Evolutionary conservation across 1,140 invertebrate genomes (phyloP).

Genomic region (Drosophila rufa): DNA sequence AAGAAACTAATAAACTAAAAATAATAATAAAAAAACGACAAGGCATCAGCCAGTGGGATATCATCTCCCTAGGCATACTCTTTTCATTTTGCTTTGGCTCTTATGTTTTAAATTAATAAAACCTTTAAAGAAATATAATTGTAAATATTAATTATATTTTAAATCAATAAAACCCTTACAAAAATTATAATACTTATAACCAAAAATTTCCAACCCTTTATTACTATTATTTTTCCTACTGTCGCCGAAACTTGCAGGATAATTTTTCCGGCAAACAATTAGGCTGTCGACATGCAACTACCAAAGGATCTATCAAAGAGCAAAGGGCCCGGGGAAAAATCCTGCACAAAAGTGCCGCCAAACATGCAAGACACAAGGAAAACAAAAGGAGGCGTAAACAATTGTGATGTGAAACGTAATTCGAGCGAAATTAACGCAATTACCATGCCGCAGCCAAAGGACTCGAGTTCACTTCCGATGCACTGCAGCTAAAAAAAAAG

Average conservation of each 20-base stretch:
- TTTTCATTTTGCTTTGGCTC: background rate
- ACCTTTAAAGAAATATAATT: too few relatives aligned
- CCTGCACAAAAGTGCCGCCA: constrained; percentile 61
- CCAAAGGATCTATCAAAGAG: constrained; percentile 7
- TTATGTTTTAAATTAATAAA: background rate
- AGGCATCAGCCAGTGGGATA: background rate
- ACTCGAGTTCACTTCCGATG: constrained; percentile 53
- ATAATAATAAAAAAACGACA: background rate
- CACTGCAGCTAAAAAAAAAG: constrained; percentile 33
- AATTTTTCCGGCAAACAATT: constrained; percentile 71
- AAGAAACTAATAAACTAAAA: too few relatives aligned
- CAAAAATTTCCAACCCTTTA: background rate
- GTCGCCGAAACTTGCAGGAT: constrained; percentile 18
- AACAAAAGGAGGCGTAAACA: constrained; percentile 51
- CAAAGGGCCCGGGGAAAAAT: constrained; percentile 2
- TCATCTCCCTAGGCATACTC: background rate
- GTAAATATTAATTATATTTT: background rate
- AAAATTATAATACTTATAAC: background rate
- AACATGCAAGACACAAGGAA: constrained; percentile 64
- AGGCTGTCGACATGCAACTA: constrained; percentile 74
- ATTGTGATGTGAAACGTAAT: constrained; percentile 64
- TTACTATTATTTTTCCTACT: background rate
- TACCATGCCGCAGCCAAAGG: constrained; percentile 61
- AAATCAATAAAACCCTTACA: too few relatives aligned
- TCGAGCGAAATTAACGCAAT: constrained; percentile 78